Conservation (phyloP, 2,888 invertebrate genomes). For the Ellobium chinense region DNA sequence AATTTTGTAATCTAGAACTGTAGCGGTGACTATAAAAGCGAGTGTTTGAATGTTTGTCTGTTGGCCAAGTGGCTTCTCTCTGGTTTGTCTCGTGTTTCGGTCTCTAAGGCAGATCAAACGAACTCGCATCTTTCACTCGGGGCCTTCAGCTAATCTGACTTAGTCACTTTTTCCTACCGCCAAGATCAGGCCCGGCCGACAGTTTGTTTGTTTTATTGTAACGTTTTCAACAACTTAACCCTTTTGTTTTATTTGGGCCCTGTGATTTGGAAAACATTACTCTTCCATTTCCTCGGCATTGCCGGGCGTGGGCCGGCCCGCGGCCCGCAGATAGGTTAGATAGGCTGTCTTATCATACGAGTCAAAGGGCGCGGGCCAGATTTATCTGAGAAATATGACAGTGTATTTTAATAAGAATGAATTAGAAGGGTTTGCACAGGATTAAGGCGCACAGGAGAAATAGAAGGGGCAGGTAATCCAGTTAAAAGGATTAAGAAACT, state of each 20-base stretch:
- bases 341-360: not conserved
- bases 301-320: not conserved
- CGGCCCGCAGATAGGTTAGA: not conserved
- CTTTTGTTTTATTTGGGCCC: not conserved
- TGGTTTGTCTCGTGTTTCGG: not conserved
- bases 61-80: not conserved
- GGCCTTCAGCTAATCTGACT: slow-evolving; percentile 5
- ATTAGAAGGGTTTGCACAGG: not conserved
- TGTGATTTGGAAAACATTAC: not conserved
- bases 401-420: not conserved
- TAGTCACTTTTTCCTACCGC: slow-evolving; percentile 7
- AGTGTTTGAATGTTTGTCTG: too few species aligned
- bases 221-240: not conserved
- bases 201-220: not conserved
- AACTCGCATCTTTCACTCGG: not conserved
- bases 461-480: not conserved
- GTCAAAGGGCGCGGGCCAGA: not conserved
- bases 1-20: too few species aligned
- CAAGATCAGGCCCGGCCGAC: not conserved
- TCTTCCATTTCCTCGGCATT: not conserved
- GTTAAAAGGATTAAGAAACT: not conserved
- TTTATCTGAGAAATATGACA: not conserved
- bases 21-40: too few species aligned
- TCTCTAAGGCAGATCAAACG: slow-evolving; percentile 28
- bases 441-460: not conserved